Evolutionary conservation across 2,113 vertebrate species (phyloP).

Genomic region (Cynoglossus semilaevis): DNA sequence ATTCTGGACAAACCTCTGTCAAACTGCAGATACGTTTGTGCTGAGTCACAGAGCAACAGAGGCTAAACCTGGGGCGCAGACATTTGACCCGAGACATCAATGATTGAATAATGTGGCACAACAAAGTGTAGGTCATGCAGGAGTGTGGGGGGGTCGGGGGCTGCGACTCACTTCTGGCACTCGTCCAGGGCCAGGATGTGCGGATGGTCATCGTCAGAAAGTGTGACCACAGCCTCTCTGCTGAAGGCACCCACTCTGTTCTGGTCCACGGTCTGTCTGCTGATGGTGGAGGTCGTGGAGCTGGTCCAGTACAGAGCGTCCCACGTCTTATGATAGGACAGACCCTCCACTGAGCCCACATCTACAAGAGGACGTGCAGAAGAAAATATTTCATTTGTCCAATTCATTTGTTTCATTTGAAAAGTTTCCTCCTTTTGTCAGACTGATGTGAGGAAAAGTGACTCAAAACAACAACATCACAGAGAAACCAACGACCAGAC

Average conservation of each 20-base stretch:
- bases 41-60: not conserved
- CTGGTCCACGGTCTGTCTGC: slow-evolving; percentile 88
- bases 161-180: slow-evolving; percentile 81
- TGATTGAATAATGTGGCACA: not conserved
- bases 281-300: slow-evolving; percentile 93
- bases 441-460: no score
- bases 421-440: no score
- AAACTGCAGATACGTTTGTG: not conserved
- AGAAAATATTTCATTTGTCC: no score
- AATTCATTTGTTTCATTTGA: no score
- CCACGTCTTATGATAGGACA: slow-evolving; percentile 94
- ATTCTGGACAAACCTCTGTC: not conserved
- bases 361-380: slow-evolving; percentile 69
- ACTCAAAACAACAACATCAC: no score
- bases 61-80: not conserved
- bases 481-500: no score
- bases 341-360: slow-evolving; percentile 95
- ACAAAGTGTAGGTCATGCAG: not conserved
- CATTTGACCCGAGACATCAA: not conserved
- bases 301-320: slow-evolving; percentile 97
- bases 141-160: not conserved
- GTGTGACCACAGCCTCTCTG: slow-evolving; percentile 86
- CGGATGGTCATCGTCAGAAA: slow-evolving; percentile 95
- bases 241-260: slow-evolving; percentile 79
- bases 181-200: slow-evolving; percentile 91